Conservation (phyloP, 1,140 invertebrate genomes). For the Papilio dardanus region DNA sequence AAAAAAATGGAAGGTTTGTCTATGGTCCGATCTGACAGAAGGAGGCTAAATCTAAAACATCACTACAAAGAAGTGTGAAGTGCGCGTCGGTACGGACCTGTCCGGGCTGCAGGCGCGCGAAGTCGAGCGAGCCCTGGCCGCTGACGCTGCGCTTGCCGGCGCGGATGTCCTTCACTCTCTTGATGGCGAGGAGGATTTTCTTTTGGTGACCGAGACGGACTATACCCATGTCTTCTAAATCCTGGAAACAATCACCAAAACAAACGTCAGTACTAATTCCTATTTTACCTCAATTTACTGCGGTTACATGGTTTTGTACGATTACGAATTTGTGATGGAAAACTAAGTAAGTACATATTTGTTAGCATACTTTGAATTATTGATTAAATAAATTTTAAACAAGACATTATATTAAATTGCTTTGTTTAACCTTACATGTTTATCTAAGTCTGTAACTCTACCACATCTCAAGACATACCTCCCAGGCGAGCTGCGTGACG, state of each 20-base stretch:
- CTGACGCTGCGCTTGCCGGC: constrained; percentile 90
- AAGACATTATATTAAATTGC: no score
- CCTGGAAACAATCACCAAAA: constrained; percentile 73
- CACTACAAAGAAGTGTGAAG: constrained; percentile 63
- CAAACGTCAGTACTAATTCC: neutral
- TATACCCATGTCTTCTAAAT: constrained; percentile 99
- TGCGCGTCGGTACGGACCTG: constrained; percentile 64
- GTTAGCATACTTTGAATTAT: no score
- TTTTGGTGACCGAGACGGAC: constrained; percentile 98
- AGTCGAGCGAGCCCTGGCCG: constrained; percentile 84
- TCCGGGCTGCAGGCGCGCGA: constrained; percentile 83
- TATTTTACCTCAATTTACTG: no score
- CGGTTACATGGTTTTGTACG: no score
- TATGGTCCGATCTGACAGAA: constrained; percentile 43
- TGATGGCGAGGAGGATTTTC: constrained; percentile 98
- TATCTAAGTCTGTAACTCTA: no score
- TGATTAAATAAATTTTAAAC: no score
- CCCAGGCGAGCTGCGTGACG: constrained; percentile 97
- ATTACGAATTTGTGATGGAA: no score
- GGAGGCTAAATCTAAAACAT: constrained; percentile 69
- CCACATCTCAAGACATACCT: constrained; percentile 81
- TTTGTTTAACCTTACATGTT: no score
- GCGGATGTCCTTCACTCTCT: constrained; percentile 96
- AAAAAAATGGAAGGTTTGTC: neutral
- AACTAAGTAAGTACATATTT: no score